Evolutionary conservation across 2,113 vertebrate species (phyloP), one percentile per base, ranked within the genome.

Genomic region (Leucosticte australis): DNA sequence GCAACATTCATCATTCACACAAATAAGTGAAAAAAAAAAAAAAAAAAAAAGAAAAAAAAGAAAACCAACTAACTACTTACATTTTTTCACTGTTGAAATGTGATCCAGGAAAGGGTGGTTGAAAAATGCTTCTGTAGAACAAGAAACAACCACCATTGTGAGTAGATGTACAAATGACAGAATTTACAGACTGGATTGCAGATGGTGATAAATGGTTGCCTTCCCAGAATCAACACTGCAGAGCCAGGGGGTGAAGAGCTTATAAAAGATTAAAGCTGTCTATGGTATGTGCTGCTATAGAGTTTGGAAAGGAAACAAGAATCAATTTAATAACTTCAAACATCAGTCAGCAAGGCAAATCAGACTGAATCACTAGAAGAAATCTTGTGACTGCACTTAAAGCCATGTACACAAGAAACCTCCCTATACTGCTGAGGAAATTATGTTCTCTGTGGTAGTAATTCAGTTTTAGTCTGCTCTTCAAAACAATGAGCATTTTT

Each of bases 21-120:
- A 39, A 78, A 17, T 39, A 95, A 92, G 75, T 49, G 24, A 28
- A 42, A 50, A 50, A 50, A 69, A 63, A 52, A 39, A 37, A 11
- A 13, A 12, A 50, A 69, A 63, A 52, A 39, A 37, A 11, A 13
- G 7, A 15, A 52, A 15, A 55, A 73, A 94, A 73, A 7, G 30
- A n/a, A 41, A 22, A 12, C 11, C 21, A 63, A 28, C 8, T 24
- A 65, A 55, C 35, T 77, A 95, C 99, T 99, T 96, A 99, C 99
- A 99, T 97, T 99, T 99, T 96, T 99, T 99, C 49, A 99, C 98
- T 71, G 97, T 95, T 33, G 98, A 98, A 65, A 98, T 82, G n/a
- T 99, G 98, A 92, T 99, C 99, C 91, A 99, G 97, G 96, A 99
- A 99, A 95, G 99, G 98, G 97, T 99, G 99, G 97, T 93, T 98